phyloP scores from a whole-genome alignment of 2,113 vertebrate species.

The Gallinago undulata region DNA sequence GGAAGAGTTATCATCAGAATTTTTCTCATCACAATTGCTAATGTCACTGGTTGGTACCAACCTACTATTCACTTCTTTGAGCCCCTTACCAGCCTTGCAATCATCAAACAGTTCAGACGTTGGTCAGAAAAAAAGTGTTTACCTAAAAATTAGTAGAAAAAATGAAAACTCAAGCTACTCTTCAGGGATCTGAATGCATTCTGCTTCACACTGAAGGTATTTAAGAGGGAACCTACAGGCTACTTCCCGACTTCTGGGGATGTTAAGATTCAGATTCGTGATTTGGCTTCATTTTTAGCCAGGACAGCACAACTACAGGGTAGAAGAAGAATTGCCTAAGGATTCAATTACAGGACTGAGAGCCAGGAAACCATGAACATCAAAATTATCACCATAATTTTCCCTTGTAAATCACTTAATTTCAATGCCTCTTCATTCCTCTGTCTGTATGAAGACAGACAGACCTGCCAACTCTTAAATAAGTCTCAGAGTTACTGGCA shows the following conservation, averaged over 20 bases:
- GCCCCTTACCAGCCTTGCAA: not conserved
- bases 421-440: not conserved
- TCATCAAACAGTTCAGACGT: not conserved
- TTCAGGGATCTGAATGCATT: not conserved
- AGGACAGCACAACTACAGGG: not conserved
- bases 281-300: not conserved
- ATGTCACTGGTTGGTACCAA: not conserved
- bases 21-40: not conserved
- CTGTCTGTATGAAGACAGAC: not conserved
- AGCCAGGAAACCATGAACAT: slow-evolving; percentile 24
- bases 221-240: not conserved
- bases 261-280: not conserved
- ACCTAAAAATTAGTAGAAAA: not conserved
- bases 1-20: slow-evolving; percentile 21
- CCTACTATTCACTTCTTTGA: not conserved
- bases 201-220: not conserved
- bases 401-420: not conserved
- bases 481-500: not conserved
- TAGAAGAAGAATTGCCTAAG: not conserved
- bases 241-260: not conserved
- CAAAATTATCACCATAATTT: not conserved
- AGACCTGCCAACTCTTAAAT: not conserved
- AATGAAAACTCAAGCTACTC: not conserved
- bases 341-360: not conserved
- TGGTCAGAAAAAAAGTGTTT: not conserved